These are phyloP conservation scores for Vanessa atalanta DNA, from an alignment of 1,140 invertebrate species.

Conservation along the genomic window DNA sequence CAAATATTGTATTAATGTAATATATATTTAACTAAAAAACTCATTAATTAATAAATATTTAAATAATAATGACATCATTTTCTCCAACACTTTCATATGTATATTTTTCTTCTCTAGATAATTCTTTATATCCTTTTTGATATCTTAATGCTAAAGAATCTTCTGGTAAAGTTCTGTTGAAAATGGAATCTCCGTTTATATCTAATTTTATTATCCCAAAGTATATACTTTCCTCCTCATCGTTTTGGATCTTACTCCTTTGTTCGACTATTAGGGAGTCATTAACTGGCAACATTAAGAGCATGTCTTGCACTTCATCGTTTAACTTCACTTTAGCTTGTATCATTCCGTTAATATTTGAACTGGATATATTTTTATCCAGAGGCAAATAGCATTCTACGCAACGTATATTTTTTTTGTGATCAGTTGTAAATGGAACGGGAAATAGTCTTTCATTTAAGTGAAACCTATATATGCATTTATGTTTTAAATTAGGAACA, in stretches of 20 bases:
- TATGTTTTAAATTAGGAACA: constrained; percentile 53
- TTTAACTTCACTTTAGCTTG: constrained; percentile 71
- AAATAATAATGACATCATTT: constrained; percentile 60
- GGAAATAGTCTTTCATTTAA: constrained; percentile 72
- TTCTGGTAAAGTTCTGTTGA: constrained; percentile 52
- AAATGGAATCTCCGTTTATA: constrained; percentile 57
- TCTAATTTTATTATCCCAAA: constrained; percentile 68
- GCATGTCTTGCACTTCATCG: constrained; percentile 58
- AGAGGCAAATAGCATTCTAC: constrained; percentile 67
- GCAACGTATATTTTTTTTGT: constrained; percentile 60
- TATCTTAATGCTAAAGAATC: constrained; percentile 70
- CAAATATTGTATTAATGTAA: not conserved
- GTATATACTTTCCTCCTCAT: constrained; percentile 54
- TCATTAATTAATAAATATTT: constrained; percentile 5
- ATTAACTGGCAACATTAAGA: constrained; percentile 64
- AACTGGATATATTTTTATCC: constrained; percentile 35
- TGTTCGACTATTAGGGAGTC: constrained; percentile 65
- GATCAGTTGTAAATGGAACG: constrained; percentile 59
- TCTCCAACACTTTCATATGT: constrained; percentile 50
- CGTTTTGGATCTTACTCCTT: constrained; percentile 47
- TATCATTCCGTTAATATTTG: constrained; percentile 61
- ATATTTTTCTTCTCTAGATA: constrained; percentile 38
- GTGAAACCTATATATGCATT: constrained; percentile 73
- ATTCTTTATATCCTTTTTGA: constrained; percentile 67
- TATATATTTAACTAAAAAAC: not conserved